Percentiles rank a stretch among this genome's conserved stretches.
Conservation (phyloP, 2,888 invertebrate genomes). For the Drosophila limbata region DNA sequence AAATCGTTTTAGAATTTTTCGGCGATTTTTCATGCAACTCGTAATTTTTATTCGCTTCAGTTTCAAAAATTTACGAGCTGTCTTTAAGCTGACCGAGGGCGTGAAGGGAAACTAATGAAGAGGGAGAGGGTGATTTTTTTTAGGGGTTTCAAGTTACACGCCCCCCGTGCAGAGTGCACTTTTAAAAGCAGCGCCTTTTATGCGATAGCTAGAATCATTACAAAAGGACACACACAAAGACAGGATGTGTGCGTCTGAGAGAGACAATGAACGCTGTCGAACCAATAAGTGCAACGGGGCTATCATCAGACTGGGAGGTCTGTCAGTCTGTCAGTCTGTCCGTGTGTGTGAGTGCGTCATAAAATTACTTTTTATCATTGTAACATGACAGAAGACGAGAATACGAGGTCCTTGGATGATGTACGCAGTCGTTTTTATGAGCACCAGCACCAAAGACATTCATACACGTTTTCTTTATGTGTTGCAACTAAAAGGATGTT, state of each 20-base stretch:
- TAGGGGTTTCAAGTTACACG: conserved; percentile 59
- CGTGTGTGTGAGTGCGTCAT: conserved; percentile 74
- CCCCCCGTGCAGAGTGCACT: conserved; percentile 52
- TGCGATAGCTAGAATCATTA: conserved; percentile 62
- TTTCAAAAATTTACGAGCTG: conserved; percentile 42
- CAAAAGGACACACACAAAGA: conserved; percentile 48
- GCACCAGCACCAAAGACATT: conserved; percentile 64
- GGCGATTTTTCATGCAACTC: conserved; percentile 13
- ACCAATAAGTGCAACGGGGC: conserved; percentile 64
- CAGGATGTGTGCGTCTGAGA: conserved; percentile 56
- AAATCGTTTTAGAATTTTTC: conserved; percentile 48
- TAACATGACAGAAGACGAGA: conserved; percentile 67
- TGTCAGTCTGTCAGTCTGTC: conserved; percentile 1
- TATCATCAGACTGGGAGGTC: conserved; percentile 13
- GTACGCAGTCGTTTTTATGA: conserved; percentile 70
- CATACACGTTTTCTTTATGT: conserved; percentile 74
- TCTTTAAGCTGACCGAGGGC: conserved; percentile 29
- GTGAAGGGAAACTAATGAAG: background rate
- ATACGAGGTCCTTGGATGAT: conserved; percentile 37
- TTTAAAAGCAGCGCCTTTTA: conserved; percentile 66
- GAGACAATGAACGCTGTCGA: conserved; percentile 67
- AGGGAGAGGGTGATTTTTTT: background rate
- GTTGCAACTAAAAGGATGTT: conserved; percentile 74
- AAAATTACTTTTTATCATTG: conserved; percentile 83
- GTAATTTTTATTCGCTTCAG: background rate